phyloP scores from a whole-genome alignment of 2,797 vertebrate genomes.

The Ceyx erithaca region DNA sequence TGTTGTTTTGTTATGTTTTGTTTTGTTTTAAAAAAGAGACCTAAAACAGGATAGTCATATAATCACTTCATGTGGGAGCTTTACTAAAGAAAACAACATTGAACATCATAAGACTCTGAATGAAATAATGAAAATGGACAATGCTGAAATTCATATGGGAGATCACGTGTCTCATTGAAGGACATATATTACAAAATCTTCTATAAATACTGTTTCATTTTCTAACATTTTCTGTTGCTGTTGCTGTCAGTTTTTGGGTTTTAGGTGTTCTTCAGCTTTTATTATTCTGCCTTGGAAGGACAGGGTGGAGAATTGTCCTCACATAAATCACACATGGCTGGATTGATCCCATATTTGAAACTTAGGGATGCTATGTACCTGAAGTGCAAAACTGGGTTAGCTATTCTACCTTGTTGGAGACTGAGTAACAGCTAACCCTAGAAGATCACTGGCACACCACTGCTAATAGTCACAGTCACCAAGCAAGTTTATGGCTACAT shows the following conservation, averaged over 20 bases:
- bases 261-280: neutral
- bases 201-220: neutral
- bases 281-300: neutral
- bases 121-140: neutral
- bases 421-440: neutral
- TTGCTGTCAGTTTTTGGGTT: neutral
- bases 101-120: neutral
- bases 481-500: neutral
- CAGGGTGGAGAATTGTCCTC: neutral
- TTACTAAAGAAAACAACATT: neutral
- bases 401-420: neutral
- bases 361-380: neutral
- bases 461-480: too few species aligned
- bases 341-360: neutral
- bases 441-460: neutral
- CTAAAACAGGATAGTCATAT: neutral
- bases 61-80: neutral
- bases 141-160: neutral
- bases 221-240: neutral
- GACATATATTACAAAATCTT: neutral
- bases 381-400: neutral
- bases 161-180: neutral
- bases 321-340: neutral
- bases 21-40: neutral
- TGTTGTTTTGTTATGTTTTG: too few species aligned